phyloP scores from a whole-genome alignment of 2,113 vertebrate species.

The Dromiciops gliroides region DNA sequence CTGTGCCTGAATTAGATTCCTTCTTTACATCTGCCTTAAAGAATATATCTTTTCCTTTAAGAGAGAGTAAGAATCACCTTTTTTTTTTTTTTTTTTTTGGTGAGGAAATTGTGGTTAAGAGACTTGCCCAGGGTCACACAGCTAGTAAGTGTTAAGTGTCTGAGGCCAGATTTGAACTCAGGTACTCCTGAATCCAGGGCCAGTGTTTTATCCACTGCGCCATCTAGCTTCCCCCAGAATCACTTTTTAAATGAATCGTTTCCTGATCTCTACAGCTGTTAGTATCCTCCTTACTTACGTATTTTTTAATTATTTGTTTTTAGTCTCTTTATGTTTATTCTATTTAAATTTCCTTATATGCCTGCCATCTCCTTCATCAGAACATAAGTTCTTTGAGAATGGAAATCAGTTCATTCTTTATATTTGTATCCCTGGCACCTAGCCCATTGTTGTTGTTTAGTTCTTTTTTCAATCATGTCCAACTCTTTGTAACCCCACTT shows the following conservation, averaged over 20 bases:
- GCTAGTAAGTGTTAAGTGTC: too few relatives aligned
- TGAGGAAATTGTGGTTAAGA: too few relatives aligned
- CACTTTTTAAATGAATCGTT: not conserved
- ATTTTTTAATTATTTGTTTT: not conserved
- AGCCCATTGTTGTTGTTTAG: not conserved
- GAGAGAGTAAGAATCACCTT: too few relatives aligned
- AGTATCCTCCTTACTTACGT: not conserved
- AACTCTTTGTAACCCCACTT: not conserved
- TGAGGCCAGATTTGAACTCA: too few relatives aligned
- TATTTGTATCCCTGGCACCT: not conserved
- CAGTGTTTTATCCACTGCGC: too few relatives aligned
- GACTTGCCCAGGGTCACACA: too few relatives aligned
- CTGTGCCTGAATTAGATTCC: not conserved
- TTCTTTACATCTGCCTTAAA: not conserved
- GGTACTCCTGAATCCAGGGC: too few relatives aligned
- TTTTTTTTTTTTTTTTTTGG: too few relatives aligned
- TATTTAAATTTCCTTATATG: not conserved
- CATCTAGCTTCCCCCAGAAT: too few relatives aligned
- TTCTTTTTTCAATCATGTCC: not conserved
- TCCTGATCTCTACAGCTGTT: not conserved
- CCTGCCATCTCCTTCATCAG: not conserved
- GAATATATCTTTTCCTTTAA: not conserved
- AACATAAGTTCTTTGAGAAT: not conserved
- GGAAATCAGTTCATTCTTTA: not conserved
- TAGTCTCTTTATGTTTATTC: not conserved